Evolutionary conservation across 2,888 invertebrate species (phyloP), one percentile per base, ranked within the genome.

Genomic region (Drosophila gaucha): DNA sequence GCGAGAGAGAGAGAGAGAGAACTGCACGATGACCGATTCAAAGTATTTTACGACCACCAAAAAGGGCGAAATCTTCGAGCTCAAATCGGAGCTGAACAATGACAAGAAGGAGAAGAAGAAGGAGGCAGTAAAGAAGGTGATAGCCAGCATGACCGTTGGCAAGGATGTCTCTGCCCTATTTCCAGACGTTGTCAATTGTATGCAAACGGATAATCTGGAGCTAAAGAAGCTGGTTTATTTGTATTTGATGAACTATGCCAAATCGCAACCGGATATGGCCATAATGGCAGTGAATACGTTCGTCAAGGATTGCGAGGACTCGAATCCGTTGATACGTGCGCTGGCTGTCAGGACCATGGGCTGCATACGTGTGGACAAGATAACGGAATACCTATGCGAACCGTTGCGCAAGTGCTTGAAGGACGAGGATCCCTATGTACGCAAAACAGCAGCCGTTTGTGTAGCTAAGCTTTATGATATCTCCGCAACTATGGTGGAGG

Each of bases 221-320:
- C 92, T 99, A 82, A 99, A 99, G 93, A 99, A 99, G 90, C 93
- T 99, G 49, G 99, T 99, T 1, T 99, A 99, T 92, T 93, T 99
- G 51, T 99, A 99, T 91, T 93, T 99, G 86, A 99, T 99, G 99
- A 99, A 99, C 92, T 99, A 99, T 92, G 99, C 99, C 55, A 99
- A 99, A 92, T 98, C 98, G 54, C 99, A 99, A 92, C 99, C 99
- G 0, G 99, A 99, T 91, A 98, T 99, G 97, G 99, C 99, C 56
- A 99, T 99, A 68, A 99, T 99, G 99, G 99, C 99, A 10, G 99
- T 99, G 62, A 99, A 99, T 93, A 99, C 99, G 6, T 99, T 99
- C 93, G 99, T 99, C 75, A 99, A 99, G 96, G 99, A 99, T 93
- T 99, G 99, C 93, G 99, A 99, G 93, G 99, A 99, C 92, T 98